phyloP scores from a whole-genome alignment of 2,888 invertebrate species.

The Liopterus haemorrhoidalis region DNA sequence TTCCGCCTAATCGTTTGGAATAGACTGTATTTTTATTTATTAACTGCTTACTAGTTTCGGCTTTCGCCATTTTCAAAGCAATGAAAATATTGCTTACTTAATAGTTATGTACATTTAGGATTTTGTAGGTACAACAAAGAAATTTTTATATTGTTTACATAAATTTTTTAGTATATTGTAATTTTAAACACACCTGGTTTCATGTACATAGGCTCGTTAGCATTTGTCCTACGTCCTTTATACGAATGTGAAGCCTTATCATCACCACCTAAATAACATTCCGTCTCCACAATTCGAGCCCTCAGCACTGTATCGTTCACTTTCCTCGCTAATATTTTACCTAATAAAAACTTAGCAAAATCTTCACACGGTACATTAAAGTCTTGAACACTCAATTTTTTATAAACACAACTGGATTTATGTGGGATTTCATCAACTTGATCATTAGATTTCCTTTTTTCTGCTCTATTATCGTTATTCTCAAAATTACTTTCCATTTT shows the following conservation, averaged over 20 bases:
- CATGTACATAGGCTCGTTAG: conserved; percentile 68
- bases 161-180: too few relatives aligned
- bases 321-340: conserved; percentile 55
- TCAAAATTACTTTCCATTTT: conserved; percentile 4
- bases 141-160: too few relatives aligned
- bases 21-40: too few relatives aligned
- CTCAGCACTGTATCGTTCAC: conserved; percentile 49
- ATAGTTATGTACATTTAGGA: too few relatives aligned
- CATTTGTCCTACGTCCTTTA: conserved; percentile 49
- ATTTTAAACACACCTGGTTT: too few relatives aligned
- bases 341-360: conserved; percentile 55
- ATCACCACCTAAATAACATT: conserved; percentile 60
- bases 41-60: too few relatives aligned
- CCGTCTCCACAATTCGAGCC: conserved; percentile 67
- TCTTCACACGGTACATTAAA: conserved; percentile 46
- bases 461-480: conserved; percentile 1
- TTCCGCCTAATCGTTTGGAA: too few relatives aligned
- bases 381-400: conserved; percentile 40
- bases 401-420: too few relatives aligned
- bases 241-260: conserved; percentile 64
- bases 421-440: conserved; percentile 4
- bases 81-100: too few relatives aligned
- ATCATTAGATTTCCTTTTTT: neutral
- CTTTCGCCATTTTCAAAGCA: too few relatives aligned
- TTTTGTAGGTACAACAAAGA: too few relatives aligned